A percentile compares a stretch with the other conserved stretches of the same genome.
phyloP scores from a whole-genome alignment of 1,140 invertebrate genomes.

The Acromyrmex charruanus region DNA sequence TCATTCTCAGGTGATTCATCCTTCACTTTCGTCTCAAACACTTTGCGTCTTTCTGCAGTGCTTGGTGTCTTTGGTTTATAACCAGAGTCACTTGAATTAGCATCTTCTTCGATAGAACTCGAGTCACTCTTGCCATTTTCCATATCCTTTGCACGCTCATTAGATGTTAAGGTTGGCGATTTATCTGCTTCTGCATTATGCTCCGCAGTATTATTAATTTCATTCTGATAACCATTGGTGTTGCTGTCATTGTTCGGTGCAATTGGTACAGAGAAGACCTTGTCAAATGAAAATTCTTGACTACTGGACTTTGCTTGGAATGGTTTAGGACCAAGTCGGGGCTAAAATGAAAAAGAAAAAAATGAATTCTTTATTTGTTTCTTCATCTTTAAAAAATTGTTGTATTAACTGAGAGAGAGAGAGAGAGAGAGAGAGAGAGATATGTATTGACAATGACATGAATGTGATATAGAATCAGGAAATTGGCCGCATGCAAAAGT shows the following conservation, averaged over 20 bases:
- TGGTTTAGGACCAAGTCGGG: constrained; percentile 93
- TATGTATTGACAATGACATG: constrained; percentile 47
- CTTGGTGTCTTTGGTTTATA: constrained; percentile 91
- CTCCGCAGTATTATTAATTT: constrained; percentile 65
- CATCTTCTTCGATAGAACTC: constrained; percentile 88
- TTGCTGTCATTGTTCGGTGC: constrained; percentile 88
- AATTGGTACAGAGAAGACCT: constrained; percentile 92
- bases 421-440: background rate
- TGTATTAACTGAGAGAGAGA: background rate
- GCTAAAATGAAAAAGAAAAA: constrained; percentile 86
- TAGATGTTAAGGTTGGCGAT: constrained; percentile 78
- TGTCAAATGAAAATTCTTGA: constrained; percentile 92
- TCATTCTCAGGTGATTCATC: constrained; percentile 85
- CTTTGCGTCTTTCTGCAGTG: constrained; percentile 91
- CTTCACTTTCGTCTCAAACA: constrained; percentile 88
- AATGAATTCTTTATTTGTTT: constrained; percentile 12
- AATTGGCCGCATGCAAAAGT: constrained; percentile 53
- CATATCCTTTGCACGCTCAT: constrained; percentile 80
- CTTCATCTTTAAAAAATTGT: background rate
- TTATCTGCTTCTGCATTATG: constrained; percentile 78
- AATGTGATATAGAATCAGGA: constrained; percentile 47
- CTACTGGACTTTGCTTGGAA: constrained; percentile 91
- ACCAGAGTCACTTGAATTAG: constrained; percentile 88
- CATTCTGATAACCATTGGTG: constrained; percentile 75
- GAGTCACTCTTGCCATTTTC: constrained; percentile 89